Evolutionary conservation across 2,888 invertebrate genomes (phyloP).

Genomic region (Lithophane leautieri): DNA sequence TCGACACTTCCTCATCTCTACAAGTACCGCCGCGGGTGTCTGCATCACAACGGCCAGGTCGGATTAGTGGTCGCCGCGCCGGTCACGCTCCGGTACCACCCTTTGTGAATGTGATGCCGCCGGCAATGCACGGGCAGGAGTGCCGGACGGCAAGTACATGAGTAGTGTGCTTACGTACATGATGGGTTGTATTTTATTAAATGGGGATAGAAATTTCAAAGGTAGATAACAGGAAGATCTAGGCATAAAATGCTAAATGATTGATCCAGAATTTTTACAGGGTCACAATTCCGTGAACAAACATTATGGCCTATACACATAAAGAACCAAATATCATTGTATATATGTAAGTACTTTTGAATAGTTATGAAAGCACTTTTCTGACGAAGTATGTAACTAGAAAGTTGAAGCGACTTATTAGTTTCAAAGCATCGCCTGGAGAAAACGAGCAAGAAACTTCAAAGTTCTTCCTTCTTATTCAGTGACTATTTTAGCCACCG

Average conservation of each 20-base stretch:
- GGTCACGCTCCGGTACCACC: conserved; percentile 44
- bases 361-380: background rate
- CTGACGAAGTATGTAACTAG: background rate
- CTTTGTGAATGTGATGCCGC: conserved; percentile 55
- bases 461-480: background rate
- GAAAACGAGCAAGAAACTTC: background rate
- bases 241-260: background rate
- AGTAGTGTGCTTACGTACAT: background rate
- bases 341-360: background rate
- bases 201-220: background rate
- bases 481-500: background rate
- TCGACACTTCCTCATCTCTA: conserved; percentile 45
- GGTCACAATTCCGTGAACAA: background rate
- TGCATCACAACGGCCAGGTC: conserved; percentile 38
- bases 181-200: background rate
- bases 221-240: background rate
- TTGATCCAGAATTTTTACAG: background rate
- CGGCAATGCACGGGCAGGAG: conserved; percentile 23
- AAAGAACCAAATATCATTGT: background rate
- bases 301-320: background rate
- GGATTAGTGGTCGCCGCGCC: conserved; percentile 49
- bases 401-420: background rate
- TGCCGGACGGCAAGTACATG: background rate
- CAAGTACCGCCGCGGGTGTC: conserved; percentile 42
- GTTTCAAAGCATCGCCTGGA: background rate